Base-by-base conservation (phyloP, 1,140 invertebrate species). In the Oryctes rhinoceros region DNA sequence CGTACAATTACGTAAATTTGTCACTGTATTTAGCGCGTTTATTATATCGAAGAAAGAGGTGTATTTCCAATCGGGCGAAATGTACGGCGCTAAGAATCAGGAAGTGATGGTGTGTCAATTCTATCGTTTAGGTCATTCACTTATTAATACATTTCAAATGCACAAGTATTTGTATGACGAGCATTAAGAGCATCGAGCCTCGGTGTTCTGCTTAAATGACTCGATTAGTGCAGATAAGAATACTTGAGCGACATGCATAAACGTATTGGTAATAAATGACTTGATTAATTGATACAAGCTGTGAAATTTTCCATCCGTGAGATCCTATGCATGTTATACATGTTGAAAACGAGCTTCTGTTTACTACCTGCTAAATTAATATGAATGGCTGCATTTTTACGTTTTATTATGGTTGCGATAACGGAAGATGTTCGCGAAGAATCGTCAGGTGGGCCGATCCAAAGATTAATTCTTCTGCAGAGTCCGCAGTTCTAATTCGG, bases 61-160 rank as follows among this genome's bases (percentile, higher is more conserved):
- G n/a, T 3, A 44, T 44, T 44, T 7, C 9, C 5, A 44, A 44
- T 10, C 1, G 1, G 3, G 39, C 53, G 53, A 20, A 18, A 62
- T 62, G 15, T 20, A 62, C 39, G 39, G 5, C 1, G 39, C 5
- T 44, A 4, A 53, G 49, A 62, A 62, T n/a, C 7, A 62, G 20
- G 53, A n/a, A 62, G 53, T 20, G 53, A 62, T 62, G 5, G 53
- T 62, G 53, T 62, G 53, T 62, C 53, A 62, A 62, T 18, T 20
- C 7, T 18, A 20, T 62, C 5, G 53, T 18, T 62, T 15, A 62
- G 53, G 53, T 62, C 20, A n/a, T n/a, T 20, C 53, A 62, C 53
- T 62, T 62, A 62, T 62, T 62, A 62, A 62, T 62, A 62, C 53
- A 6, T 62, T 62, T 18, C 53, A 20, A 62, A 62, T 62, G 7